These are phyloP conservation scores for Luehdorfia chinensis DNA, from an alignment of 1,140 invertebrate genomes.

Conservation along the genomic window DNA sequence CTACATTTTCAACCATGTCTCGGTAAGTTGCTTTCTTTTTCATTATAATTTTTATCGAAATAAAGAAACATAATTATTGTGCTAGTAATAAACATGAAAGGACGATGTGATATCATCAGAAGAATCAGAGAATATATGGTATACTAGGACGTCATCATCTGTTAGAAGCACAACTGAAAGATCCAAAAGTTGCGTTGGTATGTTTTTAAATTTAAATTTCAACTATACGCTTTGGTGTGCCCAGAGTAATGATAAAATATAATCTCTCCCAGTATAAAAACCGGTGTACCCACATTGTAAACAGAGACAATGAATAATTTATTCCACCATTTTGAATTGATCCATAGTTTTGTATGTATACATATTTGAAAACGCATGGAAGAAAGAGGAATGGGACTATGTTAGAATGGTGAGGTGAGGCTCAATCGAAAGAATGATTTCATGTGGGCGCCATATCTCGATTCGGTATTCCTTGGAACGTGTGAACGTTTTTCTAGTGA, in stretches of 20 bases:
- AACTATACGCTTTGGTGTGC: slow-evolving; percentile 12
- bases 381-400: slow-evolving; percentile 19
- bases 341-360: slow-evolving; percentile 18
- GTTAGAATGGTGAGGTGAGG: slow-evolving; percentile 24
- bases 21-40: too few species aligned
- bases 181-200: neutral
- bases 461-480: slow-evolving; percentile 30
- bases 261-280: slow-evolving; percentile 27
- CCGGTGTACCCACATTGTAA: slow-evolving; percentile 40
- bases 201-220: slow-evolving; percentile 12
- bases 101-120: too few species aligned
- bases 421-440: slow-evolving; percentile 21
- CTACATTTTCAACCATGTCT: too few species aligned
- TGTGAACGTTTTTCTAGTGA: slow-evolving; percentile 46
- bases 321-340: slow-evolving; percentile 31
- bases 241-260: slow-evolving; percentile 13
- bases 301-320: slow-evolving; percentile 38
- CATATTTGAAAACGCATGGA: slow-evolving; percentile 20
- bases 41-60: too few species aligned
- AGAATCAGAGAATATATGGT: too few species aligned
- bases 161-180: slow-evolving; percentile 1
- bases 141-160: slow-evolving; percentile 2
- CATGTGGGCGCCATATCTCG: slow-evolving; percentile 44
- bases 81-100: too few species aligned
- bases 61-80: too few species aligned